Percentiles rank a stretch among this genome's conserved stretches.
phyloP scores from a whole-genome alignment of 2,113 vertebrate species.

The Aramus guarauna region DNA sequence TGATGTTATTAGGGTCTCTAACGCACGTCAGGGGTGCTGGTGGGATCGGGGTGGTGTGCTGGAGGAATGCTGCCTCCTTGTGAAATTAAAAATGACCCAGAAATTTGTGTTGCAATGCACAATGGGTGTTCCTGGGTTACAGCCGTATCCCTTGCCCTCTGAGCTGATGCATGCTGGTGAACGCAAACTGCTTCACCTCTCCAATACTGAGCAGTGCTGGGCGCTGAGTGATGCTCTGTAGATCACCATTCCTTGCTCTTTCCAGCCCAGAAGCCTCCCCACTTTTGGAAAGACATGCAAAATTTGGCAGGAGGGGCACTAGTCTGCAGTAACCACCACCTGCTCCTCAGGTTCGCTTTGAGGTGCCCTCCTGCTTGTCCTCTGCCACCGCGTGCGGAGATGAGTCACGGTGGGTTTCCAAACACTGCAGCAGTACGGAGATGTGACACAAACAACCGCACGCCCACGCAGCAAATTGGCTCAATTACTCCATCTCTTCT shows the following conservation, averaged over 20 bases:
- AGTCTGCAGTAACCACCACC: neutral
- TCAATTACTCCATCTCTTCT: neutral
- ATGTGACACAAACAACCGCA: neutral
- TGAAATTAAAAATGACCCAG: neutral
- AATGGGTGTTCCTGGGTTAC: neutral
- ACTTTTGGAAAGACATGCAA: neutral
- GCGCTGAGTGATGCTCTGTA: neutral
- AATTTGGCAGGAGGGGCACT: neutral
- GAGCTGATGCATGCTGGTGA: accelerated
- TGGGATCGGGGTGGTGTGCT: neutral
- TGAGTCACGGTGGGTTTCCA: neutral
- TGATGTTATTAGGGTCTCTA: neutral
- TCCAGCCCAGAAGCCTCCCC: neutral
- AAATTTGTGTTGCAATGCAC: neutral
- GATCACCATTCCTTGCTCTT: neutral
- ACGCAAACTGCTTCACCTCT: neutral
- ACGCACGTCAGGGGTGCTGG: accelerated
- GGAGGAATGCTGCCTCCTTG: neutral
- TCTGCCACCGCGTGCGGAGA: neutral
- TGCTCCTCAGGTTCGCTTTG: neutral
- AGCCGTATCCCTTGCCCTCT: accelerated
- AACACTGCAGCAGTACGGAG: accelerated
- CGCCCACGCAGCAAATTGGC: neutral
- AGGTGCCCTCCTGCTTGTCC: neutral
- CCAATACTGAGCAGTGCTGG: accelerated